Percentiles rank a stretch among this genome's conserved stretches.
These are phyloP conservation scores for Narcine bancroftii DNA, from an alignment of 2,113 vertebrate genomes.

Conservation along the genomic window DNA sequence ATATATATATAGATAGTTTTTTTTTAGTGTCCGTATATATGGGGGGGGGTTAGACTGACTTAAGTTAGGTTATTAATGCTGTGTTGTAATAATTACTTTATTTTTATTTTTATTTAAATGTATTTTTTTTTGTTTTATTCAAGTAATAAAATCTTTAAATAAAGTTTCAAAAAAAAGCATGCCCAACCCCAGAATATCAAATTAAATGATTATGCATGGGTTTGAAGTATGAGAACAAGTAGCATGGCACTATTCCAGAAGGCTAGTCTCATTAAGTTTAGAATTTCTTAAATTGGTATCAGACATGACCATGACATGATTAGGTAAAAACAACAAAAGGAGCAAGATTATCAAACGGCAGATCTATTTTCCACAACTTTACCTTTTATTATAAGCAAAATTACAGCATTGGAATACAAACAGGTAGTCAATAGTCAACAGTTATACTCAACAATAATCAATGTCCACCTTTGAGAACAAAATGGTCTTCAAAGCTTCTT, in stretches of 20 bases:
- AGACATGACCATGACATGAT: background rate
- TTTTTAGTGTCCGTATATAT: no score
- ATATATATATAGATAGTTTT: no score
- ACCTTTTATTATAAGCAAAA: background rate
- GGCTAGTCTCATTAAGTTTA: background rate
- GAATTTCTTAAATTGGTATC: background rate
- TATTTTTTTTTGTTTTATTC: no score
- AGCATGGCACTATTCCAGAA: background rate
- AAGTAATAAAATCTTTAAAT: no score
- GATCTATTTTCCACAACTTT: background rate
- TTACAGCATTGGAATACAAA: background rate
- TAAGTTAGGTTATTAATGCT: no score
- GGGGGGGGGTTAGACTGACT: no score
- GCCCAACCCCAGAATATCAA: background rate
- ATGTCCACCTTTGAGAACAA: constrained; percentile 22
- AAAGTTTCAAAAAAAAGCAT: no score
- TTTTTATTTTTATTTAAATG: no score
- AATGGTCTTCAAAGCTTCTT: constrained; percentile 28
- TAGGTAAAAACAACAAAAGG: background rate
- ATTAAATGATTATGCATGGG: background rate
- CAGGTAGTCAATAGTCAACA: background rate
- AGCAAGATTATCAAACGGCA: background rate
- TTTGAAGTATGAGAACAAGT: background rate
- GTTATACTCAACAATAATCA: background rate
- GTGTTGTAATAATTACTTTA: no score